phyloP scores from a whole-genome alignment of 2,888 invertebrate genomes.

The Drosophila seclusa region DNA sequence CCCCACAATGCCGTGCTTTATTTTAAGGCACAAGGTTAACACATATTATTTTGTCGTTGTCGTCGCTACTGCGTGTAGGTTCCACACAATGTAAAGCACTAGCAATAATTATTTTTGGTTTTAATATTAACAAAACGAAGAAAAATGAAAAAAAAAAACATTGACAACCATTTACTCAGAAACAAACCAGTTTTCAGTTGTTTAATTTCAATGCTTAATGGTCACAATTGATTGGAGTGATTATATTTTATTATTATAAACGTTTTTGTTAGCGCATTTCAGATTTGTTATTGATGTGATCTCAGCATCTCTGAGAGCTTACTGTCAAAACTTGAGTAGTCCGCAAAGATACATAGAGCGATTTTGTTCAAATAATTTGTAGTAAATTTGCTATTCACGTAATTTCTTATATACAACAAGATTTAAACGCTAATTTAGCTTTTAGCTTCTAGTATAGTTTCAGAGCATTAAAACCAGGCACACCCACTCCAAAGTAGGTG shows the following conservation, averaged over 20 bases:
- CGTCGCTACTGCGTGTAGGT: conserved; percentile 61
- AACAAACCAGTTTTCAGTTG: conserved; percentile 70
- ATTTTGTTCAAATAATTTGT: background rate
- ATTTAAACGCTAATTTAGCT: background rate
- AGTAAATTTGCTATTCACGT: background rate
- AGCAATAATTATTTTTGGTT: conserved; percentile 70
- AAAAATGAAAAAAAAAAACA: conserved; percentile 24
- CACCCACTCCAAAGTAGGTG: conserved; percentile 13
- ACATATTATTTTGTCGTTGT: conserved; percentile 37
- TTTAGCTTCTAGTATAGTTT: background rate
- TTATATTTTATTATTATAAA: conserved; percentile 57
- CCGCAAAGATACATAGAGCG: background rate
- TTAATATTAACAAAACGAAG: conserved; percentile 52
- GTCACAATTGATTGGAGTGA: conserved; percentile 71
- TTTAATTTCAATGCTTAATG: conserved; percentile 73
- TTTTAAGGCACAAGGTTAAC: conserved; percentile 76
- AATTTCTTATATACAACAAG: background rate
- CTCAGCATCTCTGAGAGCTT: background rate
- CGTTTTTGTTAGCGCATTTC: conserved; percentile 37
- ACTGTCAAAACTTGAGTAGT: conserved; percentile 5
- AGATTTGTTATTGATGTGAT: conserved; percentile 19
- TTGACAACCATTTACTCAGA: conserved; percentile 17
- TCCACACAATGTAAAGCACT: conserved; percentile 61
- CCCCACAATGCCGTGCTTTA: conserved; percentile 74
- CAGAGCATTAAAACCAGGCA: background rate